phyloP scores from a whole-genome alignment of 2,797 vertebrate species.

The Sebastes hopkinsi region DNA sequence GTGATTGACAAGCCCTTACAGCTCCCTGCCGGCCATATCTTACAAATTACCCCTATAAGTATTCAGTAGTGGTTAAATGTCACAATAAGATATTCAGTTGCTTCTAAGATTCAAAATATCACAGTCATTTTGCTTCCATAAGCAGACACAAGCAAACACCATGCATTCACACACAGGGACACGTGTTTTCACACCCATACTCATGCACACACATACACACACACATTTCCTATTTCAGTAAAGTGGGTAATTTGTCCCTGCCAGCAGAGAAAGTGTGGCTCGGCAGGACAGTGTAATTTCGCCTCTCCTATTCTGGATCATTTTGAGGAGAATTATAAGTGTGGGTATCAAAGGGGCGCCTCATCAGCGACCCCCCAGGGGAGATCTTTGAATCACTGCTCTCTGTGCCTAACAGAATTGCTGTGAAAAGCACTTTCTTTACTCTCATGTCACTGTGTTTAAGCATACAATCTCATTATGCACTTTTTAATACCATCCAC shows the following conservation, averaged over 20 bases:
- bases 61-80: not conserved
- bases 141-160: not conserved
- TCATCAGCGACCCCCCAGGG: slow-evolving; percentile 33
- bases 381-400: slow-evolving; percentile 34
- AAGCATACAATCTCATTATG: slow-evolving; percentile 18
- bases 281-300: slow-evolving; percentile 34
- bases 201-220: not conserved
- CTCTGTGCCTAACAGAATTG: slow-evolving; percentile 18
- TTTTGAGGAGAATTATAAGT: slow-evolving; percentile 37
- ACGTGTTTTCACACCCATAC: not conserved
- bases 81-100: not conserved
- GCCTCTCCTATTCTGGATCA: slow-evolving; percentile 58
- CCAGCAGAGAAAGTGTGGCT: slow-evolving; percentile 23
- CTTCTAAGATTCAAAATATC: not conserved
- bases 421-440: slow-evolving; percentile 54
- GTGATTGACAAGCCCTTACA: not conserved
- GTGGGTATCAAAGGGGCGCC: slow-evolving; percentile 38
- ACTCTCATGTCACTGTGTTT: slow-evolving; percentile 21
- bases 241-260: slow-evolving; percentile 30
- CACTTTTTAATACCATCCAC: slow-evolving; percentile 14
- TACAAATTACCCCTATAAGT: not conserved
- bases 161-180: not conserved
- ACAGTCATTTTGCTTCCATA: not conserved
- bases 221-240: not conserved
- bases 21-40: not conserved